A percentile compares a stretch with the other conserved stretches of the same genome.
phyloP scores from a whole-genome alignment of 2,888 invertebrate species.

The Villa cingulata region DNA sequence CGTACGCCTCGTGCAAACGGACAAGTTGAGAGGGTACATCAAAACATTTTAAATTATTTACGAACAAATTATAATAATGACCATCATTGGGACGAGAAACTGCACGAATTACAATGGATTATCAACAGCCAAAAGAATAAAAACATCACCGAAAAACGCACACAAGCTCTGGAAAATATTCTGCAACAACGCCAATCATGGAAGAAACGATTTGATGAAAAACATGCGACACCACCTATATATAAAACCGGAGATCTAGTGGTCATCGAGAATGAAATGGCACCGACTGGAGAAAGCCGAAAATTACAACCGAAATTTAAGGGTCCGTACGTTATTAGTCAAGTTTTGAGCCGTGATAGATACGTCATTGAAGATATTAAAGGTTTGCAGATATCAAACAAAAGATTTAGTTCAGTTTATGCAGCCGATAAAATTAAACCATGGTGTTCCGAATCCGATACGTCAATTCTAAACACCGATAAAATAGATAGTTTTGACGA shows the following conservation, averaged over 20 bases:
- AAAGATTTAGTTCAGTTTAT: background rate
- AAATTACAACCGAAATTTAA: constrained; percentile 15
- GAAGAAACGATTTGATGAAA: constrained; percentile 2
- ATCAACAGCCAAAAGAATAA: no score
- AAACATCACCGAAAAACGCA: no score
- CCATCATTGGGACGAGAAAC: no score
- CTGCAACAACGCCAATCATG: no score
- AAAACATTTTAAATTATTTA: no score
- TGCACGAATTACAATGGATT: no score
- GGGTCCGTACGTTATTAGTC: constrained; percentile 18
- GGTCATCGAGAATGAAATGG: background rate
- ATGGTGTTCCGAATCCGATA: background rate
- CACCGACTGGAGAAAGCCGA: constrained; percentile 2
- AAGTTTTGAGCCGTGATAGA: no score
- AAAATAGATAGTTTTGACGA: no score
- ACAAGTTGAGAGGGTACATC: background rate
- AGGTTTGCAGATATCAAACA: constrained; percentile 14
- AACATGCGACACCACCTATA: background rate
- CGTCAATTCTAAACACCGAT: background rate
- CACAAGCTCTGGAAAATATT: no score
- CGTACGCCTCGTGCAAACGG: constrained; percentile 10
- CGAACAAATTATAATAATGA: no score
- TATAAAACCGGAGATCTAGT: constrained; percentile 2
- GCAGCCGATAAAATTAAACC: background rate
- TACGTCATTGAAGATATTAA: constrained; percentile 15